These are phyloP conservation scores for Hiodon tergisus DNA, from an alignment of 2,113 vertebrate genomes.

Conservation along the genomic window DNA sequence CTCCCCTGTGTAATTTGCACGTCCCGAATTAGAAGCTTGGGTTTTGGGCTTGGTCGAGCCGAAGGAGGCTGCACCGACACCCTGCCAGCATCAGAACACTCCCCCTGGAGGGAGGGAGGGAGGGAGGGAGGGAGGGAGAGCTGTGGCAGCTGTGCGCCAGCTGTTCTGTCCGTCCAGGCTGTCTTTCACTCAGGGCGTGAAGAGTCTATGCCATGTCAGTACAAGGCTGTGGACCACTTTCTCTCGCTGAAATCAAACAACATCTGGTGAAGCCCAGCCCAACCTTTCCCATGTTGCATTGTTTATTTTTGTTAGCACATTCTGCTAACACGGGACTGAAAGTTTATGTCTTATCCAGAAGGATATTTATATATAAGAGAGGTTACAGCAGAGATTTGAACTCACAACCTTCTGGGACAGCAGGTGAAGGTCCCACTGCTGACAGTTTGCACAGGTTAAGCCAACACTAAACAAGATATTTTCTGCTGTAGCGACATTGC, in stretches of 20 bases:
- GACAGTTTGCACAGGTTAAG: too few relatives aligned
- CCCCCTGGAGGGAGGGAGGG: conserved; percentile 8
- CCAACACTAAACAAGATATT: too few relatives aligned
- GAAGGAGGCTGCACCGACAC: conserved; percentile 26
- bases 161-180: conserved; percentile 48
- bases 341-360: too few relatives aligned
- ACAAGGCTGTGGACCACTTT: conserved; percentile 29
- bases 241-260: conserved; percentile 38
- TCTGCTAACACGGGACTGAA: too few relatives aligned
- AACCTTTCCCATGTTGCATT: too few relatives aligned
- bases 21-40: conserved; percentile 33
- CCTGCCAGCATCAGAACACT: not conserved
- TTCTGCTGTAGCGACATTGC: too few relatives aligned
- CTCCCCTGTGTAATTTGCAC: conserved; percentile 25
- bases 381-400: too few relatives aligned
- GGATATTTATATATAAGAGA: too few relatives aligned
- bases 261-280: not conserved
- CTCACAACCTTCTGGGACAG: too few relatives aligned
- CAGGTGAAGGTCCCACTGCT: too few relatives aligned
- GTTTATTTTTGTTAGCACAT: too few relatives aligned
- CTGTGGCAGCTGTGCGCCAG: conserved; percentile 59
- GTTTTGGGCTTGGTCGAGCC: not conserved
- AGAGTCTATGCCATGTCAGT: conserved; percentile 31
- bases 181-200: conserved; percentile 38
- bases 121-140: not conserved